phyloP scores from a whole-genome alignment of 2,113 vertebrate species.

The Phalacrocorax carbo region DNA sequence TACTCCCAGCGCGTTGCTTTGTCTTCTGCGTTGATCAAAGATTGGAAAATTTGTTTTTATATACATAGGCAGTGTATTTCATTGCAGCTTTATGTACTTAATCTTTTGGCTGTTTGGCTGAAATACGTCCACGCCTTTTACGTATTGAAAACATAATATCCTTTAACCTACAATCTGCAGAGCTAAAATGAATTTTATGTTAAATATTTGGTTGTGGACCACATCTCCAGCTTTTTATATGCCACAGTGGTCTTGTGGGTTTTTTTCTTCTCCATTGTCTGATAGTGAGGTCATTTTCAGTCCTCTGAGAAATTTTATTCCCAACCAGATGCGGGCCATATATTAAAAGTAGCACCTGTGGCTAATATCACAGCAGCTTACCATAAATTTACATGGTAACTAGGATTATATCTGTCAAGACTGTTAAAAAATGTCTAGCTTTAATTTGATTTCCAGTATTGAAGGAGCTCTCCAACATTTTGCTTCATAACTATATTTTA shows the following conservation, averaged over 20 bases:
- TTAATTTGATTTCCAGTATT: conserved; percentile 89
- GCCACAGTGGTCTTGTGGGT: conserved; percentile 72
- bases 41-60: conserved; percentile 55
- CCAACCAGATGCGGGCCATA: conserved; percentile 84
- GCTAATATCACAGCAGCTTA: conserved; percentile 86
- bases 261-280: conserved; percentile 77
- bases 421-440: conserved; percentile 84
- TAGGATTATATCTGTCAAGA: conserved; percentile 86
- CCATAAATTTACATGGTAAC: conserved; percentile 90
- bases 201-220: conserved; percentile 71
- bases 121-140: conserved; percentile 68
- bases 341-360: conserved; percentile 90
- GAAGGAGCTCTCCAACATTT: conserved; percentile 79
- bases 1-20: conserved; percentile 10
- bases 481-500: conserved; percentile 82
- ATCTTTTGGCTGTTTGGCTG: conserved; percentile 71
- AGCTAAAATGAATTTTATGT: conserved; percentile 74
- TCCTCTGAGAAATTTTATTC: conserved; percentile 84
- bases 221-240: conserved; percentile 80
- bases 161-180: conserved; percentile 68
- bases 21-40: conserved; percentile 66
- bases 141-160: conserved; percentile 74
- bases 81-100: conserved; percentile 59
- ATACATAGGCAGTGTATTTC: conserved; percentile 29
- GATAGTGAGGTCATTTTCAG: conserved; percentile 85